Evolutionary conservation across 1,140 invertebrate genomes (phyloP).

Genomic region (Sweltsa coloradensis): DNA sequence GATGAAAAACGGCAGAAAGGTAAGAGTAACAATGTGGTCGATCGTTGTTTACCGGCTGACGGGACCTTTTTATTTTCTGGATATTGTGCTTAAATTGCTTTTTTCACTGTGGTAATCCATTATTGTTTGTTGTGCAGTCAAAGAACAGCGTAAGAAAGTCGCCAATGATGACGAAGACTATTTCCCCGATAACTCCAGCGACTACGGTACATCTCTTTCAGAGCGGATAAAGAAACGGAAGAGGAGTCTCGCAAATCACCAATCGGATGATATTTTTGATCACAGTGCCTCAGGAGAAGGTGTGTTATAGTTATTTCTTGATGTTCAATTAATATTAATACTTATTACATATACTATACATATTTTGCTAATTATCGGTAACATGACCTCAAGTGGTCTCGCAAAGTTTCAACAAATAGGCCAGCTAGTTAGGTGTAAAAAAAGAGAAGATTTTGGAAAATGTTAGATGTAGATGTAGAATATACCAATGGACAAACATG

Average conservation of each 20-base stretch:
- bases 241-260: conserved; percentile 10
- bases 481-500: no score
- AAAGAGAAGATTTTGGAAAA: no score
- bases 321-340: background rate
- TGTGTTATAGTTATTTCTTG: background rate
- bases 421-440: no score
- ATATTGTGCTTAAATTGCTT: background rate
- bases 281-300: background rate
- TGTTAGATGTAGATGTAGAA: no score
- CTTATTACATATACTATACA: no score
- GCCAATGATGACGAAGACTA: conserved; percentile 22
- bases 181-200: conserved; percentile 26
- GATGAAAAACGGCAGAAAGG: conserved; percentile 26
- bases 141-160: conserved; percentile 19
- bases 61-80: no score
- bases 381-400: no score
- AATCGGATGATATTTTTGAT: conserved; percentile 1
- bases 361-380: no score
- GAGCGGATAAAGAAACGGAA: conserved; percentile 13
- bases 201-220: conserved; percentile 10
- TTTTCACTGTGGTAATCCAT: no score
- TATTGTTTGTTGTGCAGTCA: conserved; percentile 13
- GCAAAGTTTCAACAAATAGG: no score
- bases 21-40: no score
- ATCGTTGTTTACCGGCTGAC: no score